Conservation (phyloP, 2,888 invertebrate species). For the Eumacrocentrus americanus region DNA sequence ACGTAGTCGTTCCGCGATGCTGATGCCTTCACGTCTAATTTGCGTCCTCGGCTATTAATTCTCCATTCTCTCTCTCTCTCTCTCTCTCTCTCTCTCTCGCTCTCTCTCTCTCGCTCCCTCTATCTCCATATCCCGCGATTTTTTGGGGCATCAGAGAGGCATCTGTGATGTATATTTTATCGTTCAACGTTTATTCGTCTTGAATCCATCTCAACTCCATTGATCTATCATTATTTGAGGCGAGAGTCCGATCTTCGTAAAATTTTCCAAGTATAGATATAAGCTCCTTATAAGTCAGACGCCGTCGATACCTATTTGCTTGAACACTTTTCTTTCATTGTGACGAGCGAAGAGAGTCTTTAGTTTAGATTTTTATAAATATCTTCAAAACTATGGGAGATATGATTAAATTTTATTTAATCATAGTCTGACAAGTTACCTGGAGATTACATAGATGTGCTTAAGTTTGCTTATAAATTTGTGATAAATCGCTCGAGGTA, state of each 20-base stretch:
- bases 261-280: neutral
- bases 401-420: too few relatives aligned
- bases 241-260: neutral
- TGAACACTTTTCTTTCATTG: too few relatives aligned
- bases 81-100: too few relatives aligned
- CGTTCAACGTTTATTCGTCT: neutral
- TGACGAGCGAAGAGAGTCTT: too few relatives aligned
- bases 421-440: neutral
- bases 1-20: constrained; percentile 56
- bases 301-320: too few relatives aligned
- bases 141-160: neutral
- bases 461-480: constrained; percentile 27
- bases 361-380: too few relatives aligned
- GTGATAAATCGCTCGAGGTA: constrained; percentile 22
- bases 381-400: too few relatives aligned
- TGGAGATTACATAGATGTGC: neutral
- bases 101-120: too few relatives aligned
- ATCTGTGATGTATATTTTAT: neutral
- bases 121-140: too few relatives aligned
- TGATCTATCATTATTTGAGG: neutral
- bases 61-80: constrained; percentile 16
- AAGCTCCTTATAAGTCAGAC: neutral
- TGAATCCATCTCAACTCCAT: neutral
- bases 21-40: constrained; percentile 52
- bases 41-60: constrained; percentile 56